Conservation (phyloP, 2,888 invertebrate species). For the Deilephila elpenor region DNA sequence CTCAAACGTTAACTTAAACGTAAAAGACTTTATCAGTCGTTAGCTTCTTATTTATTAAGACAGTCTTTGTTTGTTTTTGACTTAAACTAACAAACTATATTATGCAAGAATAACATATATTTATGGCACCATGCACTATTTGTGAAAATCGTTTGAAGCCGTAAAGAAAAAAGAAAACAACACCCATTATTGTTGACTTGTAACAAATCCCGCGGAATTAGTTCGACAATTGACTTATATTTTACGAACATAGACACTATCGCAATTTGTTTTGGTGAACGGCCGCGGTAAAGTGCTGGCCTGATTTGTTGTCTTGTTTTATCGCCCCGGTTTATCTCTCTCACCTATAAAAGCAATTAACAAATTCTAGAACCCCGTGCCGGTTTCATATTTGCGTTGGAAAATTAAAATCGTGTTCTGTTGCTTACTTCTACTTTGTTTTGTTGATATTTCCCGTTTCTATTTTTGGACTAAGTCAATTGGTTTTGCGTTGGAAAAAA, state of each 20-base stretch:
- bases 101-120: too few relatives aligned
- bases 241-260: constrained; percentile 29
- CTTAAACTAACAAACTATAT: too few relatives aligned
- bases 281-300: constrained; percentile 7
- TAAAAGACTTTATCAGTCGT: too few relatives aligned
- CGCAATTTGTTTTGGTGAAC: constrained; percentile 18
- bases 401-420: background rate
- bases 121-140: too few relatives aligned
- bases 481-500: too few relatives aligned
- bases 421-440: background rate
- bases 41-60: too few relatives aligned
- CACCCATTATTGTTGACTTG: background rate
- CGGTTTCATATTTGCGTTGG: constrained; percentile 4
- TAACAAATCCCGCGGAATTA: background rate
- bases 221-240: constrained; percentile 23
- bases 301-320: constrained; percentile 28
- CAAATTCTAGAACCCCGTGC: constrained; percentile 5
- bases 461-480: too few relatives aligned
- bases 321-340: constrained; percentile 16
- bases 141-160: too few relatives aligned
- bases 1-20: too few relatives aligned
- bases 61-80: too few relatives aligned
- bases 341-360: constrained; percentile 28
- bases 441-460: background rate
- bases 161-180: background rate